Base-by-base conservation (phyloP, 1,140 invertebrate species). In the Heliconius himera region DNA sequence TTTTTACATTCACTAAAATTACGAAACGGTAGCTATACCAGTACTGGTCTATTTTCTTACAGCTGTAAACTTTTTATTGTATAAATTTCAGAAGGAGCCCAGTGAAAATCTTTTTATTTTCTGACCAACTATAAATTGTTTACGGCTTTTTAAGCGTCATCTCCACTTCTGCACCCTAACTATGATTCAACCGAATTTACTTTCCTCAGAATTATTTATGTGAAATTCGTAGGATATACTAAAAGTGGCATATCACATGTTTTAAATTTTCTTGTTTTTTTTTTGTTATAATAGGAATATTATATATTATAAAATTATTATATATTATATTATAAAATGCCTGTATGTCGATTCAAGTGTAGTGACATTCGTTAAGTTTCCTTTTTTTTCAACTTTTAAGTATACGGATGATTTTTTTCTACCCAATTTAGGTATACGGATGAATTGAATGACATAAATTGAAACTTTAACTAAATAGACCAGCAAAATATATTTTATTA, bases 31-130 rank as follows among this genome's bases (percentile, higher is more conserved):
- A 18, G 60, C 77, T 79, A 80, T 80, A 82, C 76, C 82, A 82
- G 77, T 79, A 80, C 78, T 72, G 77, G 78, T 85, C 85, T 88
- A 90, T 90, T 90, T 91, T 87, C 87, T 85, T 83, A 22, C 81
- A 80, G 89, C 81, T 87, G 85, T 91, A 88, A 91, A 91, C 73
- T 82, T 89, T 91, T 90, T 90, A 90, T 90, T 84, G 84, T 87
- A 85, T 83, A 85, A 84, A 85, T 85, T 83, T 85, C 82, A 88
- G 88, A 87, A 87, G 82, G 86, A 88, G 86, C 84, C 82, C 81
- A 74, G 84, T 82, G 84, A 88, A 91, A 88, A 87, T 84, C 89
- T 91, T 90, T 91, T 91, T 92, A 90, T 92, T 90, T 89, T 86
- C 85, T 84, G 88, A 87, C 72, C 73, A 84, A 85, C 88, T 81